A percentile compares a stretch with the other conserved stretches of the same genome.
Evolutionary conservation across 1,140 invertebrate species (phyloP).

Genomic region (Heliconius congener): DNA sequence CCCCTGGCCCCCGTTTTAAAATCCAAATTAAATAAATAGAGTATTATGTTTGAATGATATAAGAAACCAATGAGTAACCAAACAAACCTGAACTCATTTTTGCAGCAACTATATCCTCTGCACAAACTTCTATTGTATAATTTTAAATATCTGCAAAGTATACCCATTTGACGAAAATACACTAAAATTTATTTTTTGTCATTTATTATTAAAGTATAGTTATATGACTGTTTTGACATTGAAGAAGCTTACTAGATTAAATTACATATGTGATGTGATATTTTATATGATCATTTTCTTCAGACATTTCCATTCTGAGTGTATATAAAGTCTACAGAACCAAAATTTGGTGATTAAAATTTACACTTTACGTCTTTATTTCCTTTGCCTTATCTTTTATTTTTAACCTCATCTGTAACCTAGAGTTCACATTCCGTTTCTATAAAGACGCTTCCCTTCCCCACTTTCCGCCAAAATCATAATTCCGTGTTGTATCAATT

Average conservation of each 20-base stretch:
- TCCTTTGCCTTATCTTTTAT: too few species aligned
- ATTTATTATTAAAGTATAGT: not conserved
- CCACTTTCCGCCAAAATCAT: too few species aligned
- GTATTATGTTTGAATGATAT: not conserved
- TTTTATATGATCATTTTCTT: not conserved
- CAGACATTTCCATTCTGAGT: not conserved
- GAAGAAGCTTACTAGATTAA: not conserved
- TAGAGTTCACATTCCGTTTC: too few species aligned
- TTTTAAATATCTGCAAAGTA: not conserved
- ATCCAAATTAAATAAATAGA: too few species aligned
- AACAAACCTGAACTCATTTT: conserved; percentile 1
- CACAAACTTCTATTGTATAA: not conserved
- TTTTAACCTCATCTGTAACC: too few species aligned
- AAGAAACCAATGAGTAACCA: not conserved
- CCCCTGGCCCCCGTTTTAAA: too few species aligned
- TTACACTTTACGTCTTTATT: too few species aligned
- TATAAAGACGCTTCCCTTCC: too few species aligned
- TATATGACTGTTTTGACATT: not conserved
- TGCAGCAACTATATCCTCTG: not conserved
- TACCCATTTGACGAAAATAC: not conserved
- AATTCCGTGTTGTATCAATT: too few species aligned
- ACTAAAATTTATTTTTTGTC: not conserved
- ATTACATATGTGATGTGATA: not conserved
- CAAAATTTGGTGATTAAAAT: too few species aligned
- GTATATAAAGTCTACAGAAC: too few species aligned